Evolutionary conservation across 2,113 vertebrate genomes (phyloP), one percentile per base, ranked within the genome.

Genomic region (Eidolon helvum): DNA sequence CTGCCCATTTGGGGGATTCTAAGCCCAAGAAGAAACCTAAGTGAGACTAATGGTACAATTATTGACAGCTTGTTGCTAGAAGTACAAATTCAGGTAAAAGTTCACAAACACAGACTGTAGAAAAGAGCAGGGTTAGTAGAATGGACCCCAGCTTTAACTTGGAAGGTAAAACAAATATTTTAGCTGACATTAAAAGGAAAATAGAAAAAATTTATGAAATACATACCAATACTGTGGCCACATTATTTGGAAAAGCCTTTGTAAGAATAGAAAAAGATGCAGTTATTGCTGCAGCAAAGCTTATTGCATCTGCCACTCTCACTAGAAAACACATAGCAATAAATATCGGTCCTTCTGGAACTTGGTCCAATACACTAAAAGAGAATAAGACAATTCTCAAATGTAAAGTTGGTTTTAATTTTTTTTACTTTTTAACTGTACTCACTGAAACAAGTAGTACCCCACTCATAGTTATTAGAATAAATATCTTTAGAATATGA

Each of bases 221-320:
- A 98, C 99, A 98, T 98, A 99, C 99, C 99, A 99, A 1, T 69
- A 99, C 99, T 95, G 99, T 99, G 4, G 99, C 99, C 98, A 99
- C 99, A 87, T 99, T 99, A 97, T 98, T 98, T 40, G 99, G 99
- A 98, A 99, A 99, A 61, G 99, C 98, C 95, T 99, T 98, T 38
- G 99, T 99, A 4, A 99, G 98, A 45, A 99, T 98, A 11, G 99
- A 99, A 95, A 99, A 99, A 0, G 99, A 99, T 0, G 99, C 99
- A 0, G 99, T 99, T 68, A 98, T 98, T 1, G 99, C 99, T 40
- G 98, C 99, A 4, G 99, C 98, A 92, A 99, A 99, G 53, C 99
- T 98, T 40, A 99, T 26, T 4, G 99, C 99, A 85, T 99, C 99
- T 14, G 99, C 22, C 30, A 99, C 98, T 98, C 99, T 98, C 96